Evolutionary conservation across 2,113 vertebrate genomes (phyloP).

Genomic region (Dasypus novemcinctus): DNA sequence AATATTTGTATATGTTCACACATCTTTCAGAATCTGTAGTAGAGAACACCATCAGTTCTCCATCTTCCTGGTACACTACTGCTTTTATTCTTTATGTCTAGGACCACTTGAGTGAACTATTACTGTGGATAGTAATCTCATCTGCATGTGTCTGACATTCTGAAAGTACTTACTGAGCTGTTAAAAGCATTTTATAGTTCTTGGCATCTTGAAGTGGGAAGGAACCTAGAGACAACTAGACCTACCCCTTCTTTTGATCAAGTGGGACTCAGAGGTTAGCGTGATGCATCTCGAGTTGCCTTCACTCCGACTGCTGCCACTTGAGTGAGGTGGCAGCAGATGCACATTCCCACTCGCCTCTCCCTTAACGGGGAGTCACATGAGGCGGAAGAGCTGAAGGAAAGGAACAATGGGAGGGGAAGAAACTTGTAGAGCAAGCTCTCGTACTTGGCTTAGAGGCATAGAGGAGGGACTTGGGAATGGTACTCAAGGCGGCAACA

Average conservation of each 20-base stretch:
- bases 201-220: background rate
- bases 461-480: background rate
- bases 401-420: too few relatives aligned
- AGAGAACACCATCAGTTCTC: background rate
- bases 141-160: background rate
- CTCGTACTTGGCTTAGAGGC: background rate
- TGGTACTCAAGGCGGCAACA: background rate
- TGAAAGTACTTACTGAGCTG: constrained; percentile 1
- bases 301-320: background rate
- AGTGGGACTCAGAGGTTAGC: background rate
- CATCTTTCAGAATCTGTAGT: background rate
- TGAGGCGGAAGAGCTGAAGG: background rate
- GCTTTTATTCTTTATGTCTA: constrained; percentile 1
- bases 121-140: background rate
- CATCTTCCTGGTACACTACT: background rate
- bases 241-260: background rate
- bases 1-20: background rate
- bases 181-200: background rate
- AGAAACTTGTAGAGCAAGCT: background rate
- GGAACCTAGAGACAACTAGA: background rate
- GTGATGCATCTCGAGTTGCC: background rate
- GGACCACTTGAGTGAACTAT: background rate
- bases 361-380: background rate
- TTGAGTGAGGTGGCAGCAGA: background rate
- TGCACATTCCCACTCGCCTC: background rate